Percentiles rank a stretch among this genome's conserved stretches.
Evolutionary conservation across 1,140 invertebrate species (phyloP).

Genomic region (Anagrus nilaparvatae): DNA sequence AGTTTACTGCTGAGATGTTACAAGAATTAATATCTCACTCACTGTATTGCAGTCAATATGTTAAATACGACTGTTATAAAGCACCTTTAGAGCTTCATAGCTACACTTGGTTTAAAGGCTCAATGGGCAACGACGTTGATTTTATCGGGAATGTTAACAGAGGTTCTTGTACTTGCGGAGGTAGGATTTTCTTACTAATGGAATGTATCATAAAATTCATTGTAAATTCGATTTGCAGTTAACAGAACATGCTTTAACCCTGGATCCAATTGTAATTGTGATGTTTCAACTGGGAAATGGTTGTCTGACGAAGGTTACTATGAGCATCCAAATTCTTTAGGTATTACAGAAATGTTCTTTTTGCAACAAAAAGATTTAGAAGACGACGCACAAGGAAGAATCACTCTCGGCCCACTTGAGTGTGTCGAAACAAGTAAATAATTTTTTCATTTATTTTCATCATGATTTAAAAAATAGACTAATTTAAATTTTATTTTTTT

Average conservation of each 20-base stretch:
- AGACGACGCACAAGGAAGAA: conserved; percentile 69
- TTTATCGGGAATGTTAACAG: conserved; percentile 73
- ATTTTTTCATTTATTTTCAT: conserved; percentile 1
- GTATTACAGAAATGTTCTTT: conserved; percentile 83
- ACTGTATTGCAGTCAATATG: conserved; percentile 77
- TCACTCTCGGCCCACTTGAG: conserved; percentile 80
- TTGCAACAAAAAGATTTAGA: conserved; percentile 74
- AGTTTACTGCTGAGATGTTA: conserved; percentile 82
- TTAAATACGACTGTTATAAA: conserved; percentile 85
- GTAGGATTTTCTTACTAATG: conserved; percentile 39
- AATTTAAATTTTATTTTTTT: conserved; percentile 5
- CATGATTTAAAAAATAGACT: background rate
- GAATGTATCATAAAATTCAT: background rate
- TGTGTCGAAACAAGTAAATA: conserved; percentile 87
- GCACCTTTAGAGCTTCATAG: conserved; percentile 78
- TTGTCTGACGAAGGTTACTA: conserved; percentile 79
- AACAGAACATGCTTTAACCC: conserved; percentile 70
- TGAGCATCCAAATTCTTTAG: conserved; percentile 65
- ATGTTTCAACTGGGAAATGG: conserved; percentile 74
- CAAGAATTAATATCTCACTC: conserved; percentile 82
- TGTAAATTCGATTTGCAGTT: conserved; percentile 42
- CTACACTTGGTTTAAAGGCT: conserved; percentile 82
- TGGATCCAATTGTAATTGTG: conserved; percentile 78
- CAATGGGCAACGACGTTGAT: conserved; percentile 67
- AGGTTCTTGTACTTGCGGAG: conserved; percentile 53